Evolutionary conservation across 2,888 invertebrate species (phyloP).

Genomic region (Aphodius granarius): DNA sequence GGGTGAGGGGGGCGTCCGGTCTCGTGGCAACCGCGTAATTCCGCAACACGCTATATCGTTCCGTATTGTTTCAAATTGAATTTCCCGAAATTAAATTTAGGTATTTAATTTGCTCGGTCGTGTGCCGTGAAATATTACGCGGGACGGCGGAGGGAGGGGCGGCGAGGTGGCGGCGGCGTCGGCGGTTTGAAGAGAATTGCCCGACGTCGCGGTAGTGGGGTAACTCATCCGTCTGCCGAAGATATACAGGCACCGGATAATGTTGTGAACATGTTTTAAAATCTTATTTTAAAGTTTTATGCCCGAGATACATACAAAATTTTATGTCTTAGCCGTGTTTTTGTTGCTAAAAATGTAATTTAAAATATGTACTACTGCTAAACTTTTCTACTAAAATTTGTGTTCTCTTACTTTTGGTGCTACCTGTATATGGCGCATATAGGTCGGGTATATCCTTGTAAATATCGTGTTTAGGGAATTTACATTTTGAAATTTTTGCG

Average conservation of each 20-base stretch:
- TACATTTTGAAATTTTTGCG: slow-evolving; percentile 31
- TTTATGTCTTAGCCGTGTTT: too few species aligned
- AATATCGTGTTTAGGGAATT: slow-evolving; percentile 27
- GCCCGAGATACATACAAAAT: too few species aligned
- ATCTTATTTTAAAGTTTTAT: too few species aligned
- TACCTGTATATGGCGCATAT: not conserved
- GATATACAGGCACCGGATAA: not conserved
- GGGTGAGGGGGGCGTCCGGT: not conserved
- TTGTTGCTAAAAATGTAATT: too few species aligned
- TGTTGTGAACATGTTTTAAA: not conserved
- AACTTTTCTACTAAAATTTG: too few species aligned
- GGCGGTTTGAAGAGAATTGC: not conserved
- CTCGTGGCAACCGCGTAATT: not conserved
- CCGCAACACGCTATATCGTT: not conserved
- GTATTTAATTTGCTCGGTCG: not conserved
- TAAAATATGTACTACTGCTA: too few species aligned
- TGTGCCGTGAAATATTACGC: not conserved
- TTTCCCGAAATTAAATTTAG: not conserved
- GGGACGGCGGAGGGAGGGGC: not conserved
- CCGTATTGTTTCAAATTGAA: not conserved
- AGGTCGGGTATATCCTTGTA: not conserved
- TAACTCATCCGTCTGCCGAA: not conserved
- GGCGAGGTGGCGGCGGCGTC: not conserved
- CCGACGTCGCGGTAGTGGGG: not conserved
- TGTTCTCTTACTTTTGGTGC: not conserved